phyloP scores from a whole-genome alignment of 2,888 invertebrate genomes.

The Andrena bucephala region DNA sequence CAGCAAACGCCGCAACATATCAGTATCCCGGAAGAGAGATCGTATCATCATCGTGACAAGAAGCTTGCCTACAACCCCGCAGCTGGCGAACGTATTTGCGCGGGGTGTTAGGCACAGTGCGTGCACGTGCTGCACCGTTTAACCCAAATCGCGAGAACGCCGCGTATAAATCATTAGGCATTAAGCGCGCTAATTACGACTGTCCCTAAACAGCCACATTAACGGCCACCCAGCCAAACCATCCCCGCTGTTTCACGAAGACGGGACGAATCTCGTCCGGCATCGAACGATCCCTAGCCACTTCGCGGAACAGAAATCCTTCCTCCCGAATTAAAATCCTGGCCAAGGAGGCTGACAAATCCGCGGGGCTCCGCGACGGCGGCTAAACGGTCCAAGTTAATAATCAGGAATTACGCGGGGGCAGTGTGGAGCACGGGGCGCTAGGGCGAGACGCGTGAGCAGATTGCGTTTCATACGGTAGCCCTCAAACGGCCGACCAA shows the following conservation, averaged over 20 bases:
- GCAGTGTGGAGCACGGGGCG: not conserved
- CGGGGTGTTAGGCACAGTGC: conserved; percentile 33
- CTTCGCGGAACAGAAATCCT: conserved; percentile 56
- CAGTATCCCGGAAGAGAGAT: conserved; percentile 9
- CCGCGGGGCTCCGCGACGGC: not conserved
- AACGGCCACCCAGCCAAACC: conserved; percentile 67
- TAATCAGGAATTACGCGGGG: conserved; percentile 17
- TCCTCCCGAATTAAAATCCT: not conserved
- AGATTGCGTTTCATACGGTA: conserved; percentile 49
- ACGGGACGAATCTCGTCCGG: conserved; percentile 57
- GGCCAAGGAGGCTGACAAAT: not conserved
- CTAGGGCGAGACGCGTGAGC: conserved; percentile 13
- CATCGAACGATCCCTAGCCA: conserved; percentile 60
- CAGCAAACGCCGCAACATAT: not conserved
- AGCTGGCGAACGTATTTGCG: conserved; percentile 32
- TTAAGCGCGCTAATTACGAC: conserved; percentile 81
- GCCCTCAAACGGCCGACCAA: conserved; percentile 3
- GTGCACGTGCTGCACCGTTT: conserved; percentile 73
- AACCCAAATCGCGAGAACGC: conserved; percentile 77
- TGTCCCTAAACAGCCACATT: conserved; percentile 79
- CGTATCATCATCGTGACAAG: conserved; percentile 1
- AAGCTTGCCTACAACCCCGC: conserved; percentile 18
- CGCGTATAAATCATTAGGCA: conserved; percentile 80
- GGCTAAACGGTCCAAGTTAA: conserved; percentile 5
- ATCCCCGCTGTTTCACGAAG: conserved; percentile 54